Evolutionary conservation across 2,888 invertebrate genomes (phyloP), one percentile per base, ranked within the genome.

Genomic region (Microplitis deprimator): DNA sequence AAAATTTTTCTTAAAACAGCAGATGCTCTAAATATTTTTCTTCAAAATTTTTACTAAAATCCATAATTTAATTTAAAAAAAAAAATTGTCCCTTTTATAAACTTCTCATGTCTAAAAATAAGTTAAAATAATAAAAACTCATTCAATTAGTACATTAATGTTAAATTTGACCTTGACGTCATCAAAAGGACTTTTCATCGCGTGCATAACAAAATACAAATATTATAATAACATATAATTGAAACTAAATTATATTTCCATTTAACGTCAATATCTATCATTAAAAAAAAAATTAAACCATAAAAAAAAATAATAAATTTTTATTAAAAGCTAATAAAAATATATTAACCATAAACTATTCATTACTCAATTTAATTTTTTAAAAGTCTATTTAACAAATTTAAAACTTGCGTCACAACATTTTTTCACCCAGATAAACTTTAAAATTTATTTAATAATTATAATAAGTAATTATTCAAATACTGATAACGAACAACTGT

Each of bases 151-250:
- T 50, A 50, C 1, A 68, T 40, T 60, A 79, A 68, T 67, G 16
- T 5, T 13, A 73, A 73, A 73, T 70, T 17, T 20, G 29, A 67
- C 17, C n/a, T 17, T 62, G 7, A 20, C 29, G 38, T 68, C 70
- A 61, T 70, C 29, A n/a, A n/a, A n/a, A n/a, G n/a, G n/a, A n/a
- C 40, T 70, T 38, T 16, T 40, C 10, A 76, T 62, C 38, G 50
- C 50, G 50, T 50, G 50, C 13, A 50, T 13, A 50, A 50, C 50
- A 13, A 50, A 50, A 50, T 13, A 4, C 50, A 50, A 29, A 29
- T 29, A 29, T 29, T 8, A 50, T 50, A 50, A 50, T 50, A 13
- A 50, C 50, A 50, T 13, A 50, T 50, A 50, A 50, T 50, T 50
- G 50, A 50, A 29, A 29, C 29, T 29, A 29, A 29, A 29, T 29